phyloP scores from a whole-genome alignment of 2,888 invertebrate species.

The Dicroscelio sp. region DNA sequence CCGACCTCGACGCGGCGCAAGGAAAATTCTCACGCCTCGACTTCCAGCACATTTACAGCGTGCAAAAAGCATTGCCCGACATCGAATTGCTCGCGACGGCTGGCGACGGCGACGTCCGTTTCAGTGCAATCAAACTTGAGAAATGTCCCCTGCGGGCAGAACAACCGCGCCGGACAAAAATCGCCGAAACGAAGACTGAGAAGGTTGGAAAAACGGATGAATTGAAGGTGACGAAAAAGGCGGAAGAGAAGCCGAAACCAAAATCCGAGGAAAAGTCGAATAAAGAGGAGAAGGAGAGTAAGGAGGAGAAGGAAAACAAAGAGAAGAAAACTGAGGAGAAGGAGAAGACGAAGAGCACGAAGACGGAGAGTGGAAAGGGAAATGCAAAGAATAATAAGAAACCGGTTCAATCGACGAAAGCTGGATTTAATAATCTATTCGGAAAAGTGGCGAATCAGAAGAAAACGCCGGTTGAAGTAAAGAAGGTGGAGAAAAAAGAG shows the following conservation, averaged over 20 bases:
- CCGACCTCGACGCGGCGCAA: conserved; percentile 88
- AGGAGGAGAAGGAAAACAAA: conserved; percentile 53
- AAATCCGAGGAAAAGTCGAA: conserved; percentile 43
- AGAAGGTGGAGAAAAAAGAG: no score
- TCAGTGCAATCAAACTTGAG: conserved; percentile 88
- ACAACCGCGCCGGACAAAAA: conserved; percentile 2
- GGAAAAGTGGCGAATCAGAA: conserved; percentile 83
- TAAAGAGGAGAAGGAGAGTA: conserved; percentile 38
- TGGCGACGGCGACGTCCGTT: conserved; percentile 88
- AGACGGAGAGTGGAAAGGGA: conserved; percentile 45
- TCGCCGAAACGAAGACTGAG: conserved; percentile 27
- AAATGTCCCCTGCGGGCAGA: conserved; percentile 65
- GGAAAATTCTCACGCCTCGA: conserved; percentile 89
- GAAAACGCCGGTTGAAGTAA: conserved; percentile 71
- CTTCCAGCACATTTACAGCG: conserved; percentile 91
- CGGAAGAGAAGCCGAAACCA: conserved; percentile 31
- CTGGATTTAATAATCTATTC: conserved; percentile 89
- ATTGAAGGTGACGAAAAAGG: not conserved
- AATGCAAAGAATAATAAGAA: conserved; percentile 81
- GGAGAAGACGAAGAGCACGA: conserved; percentile 28
- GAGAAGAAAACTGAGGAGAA: conserved; percentile 52
- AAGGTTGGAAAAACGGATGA: conserved; percentile 39
- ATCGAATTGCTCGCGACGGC: conserved; percentile 87
- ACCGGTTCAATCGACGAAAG: conserved; percentile 84
- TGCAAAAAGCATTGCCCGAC: conserved; percentile 90